Evolutionary conservation across 2,797 vertebrate species (phyloP).

Genomic region (Eurystomus glaucurus): DNA sequence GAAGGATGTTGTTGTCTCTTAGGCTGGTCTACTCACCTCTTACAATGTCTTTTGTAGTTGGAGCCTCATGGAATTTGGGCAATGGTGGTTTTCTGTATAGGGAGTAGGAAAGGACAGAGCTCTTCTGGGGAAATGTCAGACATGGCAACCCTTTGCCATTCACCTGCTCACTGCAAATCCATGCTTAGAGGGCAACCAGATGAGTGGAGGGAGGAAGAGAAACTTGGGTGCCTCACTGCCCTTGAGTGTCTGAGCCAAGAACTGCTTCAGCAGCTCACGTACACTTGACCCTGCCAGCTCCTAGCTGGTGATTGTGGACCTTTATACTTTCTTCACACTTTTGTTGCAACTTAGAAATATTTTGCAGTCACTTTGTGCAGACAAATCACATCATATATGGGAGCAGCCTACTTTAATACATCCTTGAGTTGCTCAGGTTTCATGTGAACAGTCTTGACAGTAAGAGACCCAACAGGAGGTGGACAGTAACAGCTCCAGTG

Average conservation of each 20-base stretch:
- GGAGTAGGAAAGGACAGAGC: neutral
- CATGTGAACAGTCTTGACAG: neutral
- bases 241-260: neutral
- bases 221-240: neutral
- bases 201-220: neutral
- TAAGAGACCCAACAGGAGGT: neutral
- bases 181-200: neutral
- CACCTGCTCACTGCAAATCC: neutral
- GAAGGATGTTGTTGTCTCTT: neutral
- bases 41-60: neutral
- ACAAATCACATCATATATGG: neutral
- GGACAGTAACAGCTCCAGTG: neutral
- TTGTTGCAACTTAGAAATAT: neutral
- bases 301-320: rapidly evolving
- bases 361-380: neutral
- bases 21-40: neutral
- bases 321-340: neutral
- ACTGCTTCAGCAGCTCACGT: neutral
- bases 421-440: neutral
- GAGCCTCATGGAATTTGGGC: rapidly evolving
- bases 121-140: neutral
- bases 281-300: neutral
- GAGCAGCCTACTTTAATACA: neutral
- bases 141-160: neutral
- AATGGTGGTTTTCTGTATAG: neutral